phyloP scores from a whole-genome alignment of 2,113 vertebrate genomes.

The Malurus alboscapulatus region DNA sequence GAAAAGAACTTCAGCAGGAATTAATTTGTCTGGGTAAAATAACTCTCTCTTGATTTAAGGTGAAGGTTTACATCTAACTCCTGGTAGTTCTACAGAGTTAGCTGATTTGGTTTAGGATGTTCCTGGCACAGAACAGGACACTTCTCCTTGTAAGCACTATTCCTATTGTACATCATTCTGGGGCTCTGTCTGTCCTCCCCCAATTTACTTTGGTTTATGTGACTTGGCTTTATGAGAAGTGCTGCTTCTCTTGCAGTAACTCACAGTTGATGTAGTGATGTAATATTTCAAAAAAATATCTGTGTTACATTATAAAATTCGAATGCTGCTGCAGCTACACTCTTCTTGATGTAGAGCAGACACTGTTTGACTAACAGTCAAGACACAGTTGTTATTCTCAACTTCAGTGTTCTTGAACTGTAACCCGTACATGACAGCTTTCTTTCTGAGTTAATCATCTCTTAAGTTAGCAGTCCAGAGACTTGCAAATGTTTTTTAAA shows the following conservation, averaged over 20 bases:
- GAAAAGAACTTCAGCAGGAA: neutral
- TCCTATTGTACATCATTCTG: neutral
- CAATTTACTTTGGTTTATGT: neutral
- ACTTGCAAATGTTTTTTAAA: conserved; percentile 2
- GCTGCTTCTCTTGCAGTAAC: neutral
- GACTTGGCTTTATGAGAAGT: neutral
- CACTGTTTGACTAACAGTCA: conserved; percentile 20
- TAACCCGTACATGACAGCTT: conserved; percentile 6
- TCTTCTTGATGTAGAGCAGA: conserved; percentile 43
- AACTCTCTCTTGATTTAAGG: neutral
- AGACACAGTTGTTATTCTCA: conserved; percentile 36
- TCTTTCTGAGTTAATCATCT: neutral
- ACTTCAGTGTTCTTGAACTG: conserved; percentile 32
- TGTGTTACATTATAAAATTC: conserved; percentile 28
- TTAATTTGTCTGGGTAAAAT: neutral
- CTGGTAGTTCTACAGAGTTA: neutral
- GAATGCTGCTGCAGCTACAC: conserved; percentile 2
- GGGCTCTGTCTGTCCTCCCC: neutral
- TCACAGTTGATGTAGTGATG: neutral
- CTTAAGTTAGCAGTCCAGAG: neutral
- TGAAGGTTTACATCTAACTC: neutral
- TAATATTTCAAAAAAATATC: conserved; percentile 10
- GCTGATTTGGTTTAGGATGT: neutral
- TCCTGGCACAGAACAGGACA: neutral
- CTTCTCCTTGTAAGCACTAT: neutral